Percentiles rank a stretch among this genome's conserved stretches.
These are phyloP conservation scores for Apodemus sylvaticus DNA, from an alignment of 2,113 vertebrate genomes.

Conservation along the genomic window DNA sequence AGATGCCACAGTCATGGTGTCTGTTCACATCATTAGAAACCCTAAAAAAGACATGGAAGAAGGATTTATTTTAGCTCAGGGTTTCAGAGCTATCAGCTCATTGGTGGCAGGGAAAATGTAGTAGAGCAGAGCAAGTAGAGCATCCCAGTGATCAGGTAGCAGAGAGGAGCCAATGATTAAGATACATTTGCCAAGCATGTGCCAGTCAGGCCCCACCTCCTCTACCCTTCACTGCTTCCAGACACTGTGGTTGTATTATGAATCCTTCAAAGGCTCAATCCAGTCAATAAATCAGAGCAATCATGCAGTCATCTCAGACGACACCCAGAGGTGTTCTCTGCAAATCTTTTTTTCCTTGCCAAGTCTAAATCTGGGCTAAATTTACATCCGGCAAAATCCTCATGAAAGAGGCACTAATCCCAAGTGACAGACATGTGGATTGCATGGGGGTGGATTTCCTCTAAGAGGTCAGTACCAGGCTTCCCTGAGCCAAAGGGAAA, in stretches of 20 bases:
- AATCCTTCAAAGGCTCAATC: background rate
- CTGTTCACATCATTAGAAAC: background rate
- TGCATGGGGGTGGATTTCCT: background rate
- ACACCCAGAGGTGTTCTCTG: background rate
- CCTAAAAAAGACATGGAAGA: background rate
- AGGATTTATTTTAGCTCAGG: background rate
- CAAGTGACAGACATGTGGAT: background rate
- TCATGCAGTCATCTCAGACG: background rate
- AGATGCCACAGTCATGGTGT: background rate
- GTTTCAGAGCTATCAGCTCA: background rate
- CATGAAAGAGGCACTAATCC: background rate
- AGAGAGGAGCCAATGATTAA: background rate
- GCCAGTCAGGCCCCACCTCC: background rate
- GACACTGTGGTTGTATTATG: background rate
- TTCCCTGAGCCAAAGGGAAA: background rate
- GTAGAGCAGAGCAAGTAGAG: background rate
- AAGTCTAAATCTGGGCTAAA: background rate
- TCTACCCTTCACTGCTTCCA: background rate
- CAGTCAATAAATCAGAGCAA: background rate
- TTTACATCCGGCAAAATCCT: background rate
- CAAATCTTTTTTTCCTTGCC: background rate
- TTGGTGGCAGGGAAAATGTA: background rate
- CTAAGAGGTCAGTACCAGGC: background rate
- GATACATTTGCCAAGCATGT: background rate
- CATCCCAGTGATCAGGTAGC: background rate